phyloP scores from a whole-genome alignment of 2,888 invertebrate genomes.

The Tortrix viridana region DNA sequence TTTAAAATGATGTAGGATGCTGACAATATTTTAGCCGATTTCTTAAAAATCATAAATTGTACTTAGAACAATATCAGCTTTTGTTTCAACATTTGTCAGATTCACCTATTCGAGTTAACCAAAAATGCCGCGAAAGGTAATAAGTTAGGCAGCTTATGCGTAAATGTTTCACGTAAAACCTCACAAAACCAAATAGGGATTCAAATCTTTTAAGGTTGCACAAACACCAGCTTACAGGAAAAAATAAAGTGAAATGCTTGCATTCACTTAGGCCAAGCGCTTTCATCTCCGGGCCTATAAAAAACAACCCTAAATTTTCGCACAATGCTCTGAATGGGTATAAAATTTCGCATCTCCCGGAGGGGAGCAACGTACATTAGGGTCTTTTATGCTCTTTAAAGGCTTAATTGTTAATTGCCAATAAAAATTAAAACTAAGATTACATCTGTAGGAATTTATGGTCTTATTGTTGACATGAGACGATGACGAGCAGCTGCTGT shows the following conservation, averaged over 20 bases:
- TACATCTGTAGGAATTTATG: conserved; percentile 51
- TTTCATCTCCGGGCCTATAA: conserved; percentile 59
- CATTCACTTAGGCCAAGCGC: conserved; percentile 42
- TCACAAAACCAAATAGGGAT: conserved; percentile 11
- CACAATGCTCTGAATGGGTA: conserved; percentile 74
- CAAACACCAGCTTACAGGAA: conserved; percentile 34
- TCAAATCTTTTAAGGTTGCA: conserved; percentile 25
- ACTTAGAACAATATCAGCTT: too few species aligned
- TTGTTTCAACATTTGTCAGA: too few species aligned
- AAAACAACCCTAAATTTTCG: conserved; percentile 66
- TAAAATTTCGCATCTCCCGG: conserved; percentile 73
- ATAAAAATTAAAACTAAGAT: conserved; percentile 78
- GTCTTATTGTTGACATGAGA: conserved; percentile 24
- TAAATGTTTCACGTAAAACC: not conserved
- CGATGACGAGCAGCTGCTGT: conserved; percentile 17
- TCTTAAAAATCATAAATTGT: too few species aligned
- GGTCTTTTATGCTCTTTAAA: conserved; percentile 69
- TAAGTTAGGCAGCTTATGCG: not conserved
- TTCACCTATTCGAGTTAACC: too few species aligned
- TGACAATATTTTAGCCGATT: too few species aligned
- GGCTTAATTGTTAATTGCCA: conserved; percentile 83
- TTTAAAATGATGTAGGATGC: too few species aligned
- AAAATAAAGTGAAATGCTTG: conserved; percentile 35
- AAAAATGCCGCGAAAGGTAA: too few species aligned
- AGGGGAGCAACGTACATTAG: conserved; percentile 60